Base-by-base conservation (phyloP, 2,797 vertebrate species). In the Hozukius guyotensis region DNA sequence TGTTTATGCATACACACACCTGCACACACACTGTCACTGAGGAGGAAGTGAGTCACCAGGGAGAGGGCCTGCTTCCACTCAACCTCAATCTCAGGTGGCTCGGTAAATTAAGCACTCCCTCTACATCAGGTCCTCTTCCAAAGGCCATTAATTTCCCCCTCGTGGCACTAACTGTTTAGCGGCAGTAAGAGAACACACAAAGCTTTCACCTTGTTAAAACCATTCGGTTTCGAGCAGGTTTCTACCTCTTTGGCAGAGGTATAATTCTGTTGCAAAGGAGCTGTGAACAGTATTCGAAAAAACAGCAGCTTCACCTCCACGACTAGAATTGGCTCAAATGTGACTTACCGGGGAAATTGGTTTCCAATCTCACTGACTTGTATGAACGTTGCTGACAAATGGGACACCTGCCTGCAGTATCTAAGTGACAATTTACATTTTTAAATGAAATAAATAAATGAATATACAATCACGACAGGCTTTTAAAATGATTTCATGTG, bases 81-180 rank as follows among this genome's bases (percentile, higher is more conserved):
- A 90, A 82, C 83, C 78, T 76, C 77, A 89, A 78, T 92, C 92
- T 92, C 92, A 91, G 90, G 88, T 93, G 94, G 82, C 79, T 83
- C 55, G 63, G 89, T 89, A 89, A 93, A 93, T 92, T 63, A 93
- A 91, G 88, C 81, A 46, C 88, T 84, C 80, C 64, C 56, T 80
- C 73, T 62, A 57, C 78, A 91, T 89, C 81, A 82, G 82, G 62
- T 81, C 81, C 63, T 87, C 74, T 86, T 92, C 75, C 60, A 81
- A 88, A 86, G 75, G 55, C 90, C 91, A 91, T 93, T 92, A 90
- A 92, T 91, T 86, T 52, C 60, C 83, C 89, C 87, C 85, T 75
- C 24, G 88, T 87, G 91, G 85, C 78, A 32, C 65, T 57, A 66
- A 71, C 75, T 84, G 82, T 93, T 92, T 80, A 92, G 86, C 27